Conservation (phyloP, 2,888 invertebrate genomes). For the Apantesis nais region DNA sequence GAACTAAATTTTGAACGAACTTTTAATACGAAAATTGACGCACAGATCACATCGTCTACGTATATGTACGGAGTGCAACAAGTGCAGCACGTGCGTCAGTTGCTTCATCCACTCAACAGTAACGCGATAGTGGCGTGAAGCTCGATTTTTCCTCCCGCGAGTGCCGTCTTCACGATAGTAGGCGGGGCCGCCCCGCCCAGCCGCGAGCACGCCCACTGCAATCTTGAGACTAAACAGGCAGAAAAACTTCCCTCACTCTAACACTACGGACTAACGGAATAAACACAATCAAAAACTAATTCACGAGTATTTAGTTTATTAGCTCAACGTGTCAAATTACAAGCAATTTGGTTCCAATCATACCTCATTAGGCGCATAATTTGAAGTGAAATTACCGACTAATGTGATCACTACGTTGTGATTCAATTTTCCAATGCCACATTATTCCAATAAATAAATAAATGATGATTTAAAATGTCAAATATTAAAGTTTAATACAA, state of each 20-base stretch:
- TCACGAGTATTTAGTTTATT: conserved; percentile 42
- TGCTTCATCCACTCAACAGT: conserved; percentile 39
- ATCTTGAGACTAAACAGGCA: conserved; percentile 54
- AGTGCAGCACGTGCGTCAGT: conserved; percentile 52
- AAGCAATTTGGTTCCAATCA: conserved; percentile 52
- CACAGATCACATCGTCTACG: not conserved
- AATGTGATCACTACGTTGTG: conserved; percentile 35
- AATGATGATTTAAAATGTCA: not conserved
- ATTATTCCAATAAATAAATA: conserved; percentile 11
- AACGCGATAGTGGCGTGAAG: conserved; percentile 29
- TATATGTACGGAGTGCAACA: conserved; percentile 56
- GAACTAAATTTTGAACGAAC: too few relatives aligned
- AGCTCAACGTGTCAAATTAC: conserved; percentile 50
- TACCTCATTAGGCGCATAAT: conserved; percentile 60
- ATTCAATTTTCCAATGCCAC: conserved; percentile 31
- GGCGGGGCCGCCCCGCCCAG: conserved; percentile 77
- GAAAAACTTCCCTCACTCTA: conserved; percentile 31
- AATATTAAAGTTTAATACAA: conserved; percentile 14
- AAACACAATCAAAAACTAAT: conserved; percentile 25
- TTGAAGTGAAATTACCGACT: conserved; percentile 48
- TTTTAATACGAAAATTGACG: too few relatives aligned
- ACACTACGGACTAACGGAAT: conserved; percentile 30
- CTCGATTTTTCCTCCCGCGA: conserved; percentile 67
- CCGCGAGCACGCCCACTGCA: conserved; percentile 68
- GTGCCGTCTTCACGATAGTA: conserved; percentile 72